Evolutionary conservation across 1,140 invertebrate genomes (phyloP).

Genomic region (Leptestheria dahalacensis): DNA sequence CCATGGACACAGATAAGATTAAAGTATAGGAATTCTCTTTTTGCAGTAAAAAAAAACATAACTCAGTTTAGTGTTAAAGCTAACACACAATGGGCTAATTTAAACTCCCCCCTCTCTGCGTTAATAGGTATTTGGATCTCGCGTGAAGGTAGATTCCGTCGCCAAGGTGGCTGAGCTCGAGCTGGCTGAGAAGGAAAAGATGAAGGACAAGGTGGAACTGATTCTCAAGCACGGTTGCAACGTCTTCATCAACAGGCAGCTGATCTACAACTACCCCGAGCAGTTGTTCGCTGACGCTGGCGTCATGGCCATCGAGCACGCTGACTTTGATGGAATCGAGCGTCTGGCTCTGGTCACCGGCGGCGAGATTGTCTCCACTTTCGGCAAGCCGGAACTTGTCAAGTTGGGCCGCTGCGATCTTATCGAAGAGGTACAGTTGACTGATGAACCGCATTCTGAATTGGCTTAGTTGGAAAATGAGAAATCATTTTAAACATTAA

Average conservation of each 20-base stretch:
- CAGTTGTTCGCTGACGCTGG: constrained; percentile 97
- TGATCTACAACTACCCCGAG: constrained; percentile 99
- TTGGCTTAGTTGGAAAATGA: too few species aligned
- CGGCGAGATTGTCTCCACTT: constrained; percentile 97
- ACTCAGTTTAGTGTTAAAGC: too few species aligned
- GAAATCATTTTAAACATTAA: too few species aligned
- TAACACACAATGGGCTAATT: too few species aligned
- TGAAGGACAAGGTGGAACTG: constrained; percentile 98
- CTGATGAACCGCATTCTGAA: too few species aligned
- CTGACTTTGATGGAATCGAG: constrained; percentile 99
- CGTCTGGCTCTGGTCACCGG: constrained; percentile 90
- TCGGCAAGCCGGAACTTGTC: constrained; percentile 80
- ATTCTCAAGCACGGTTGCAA: constrained; percentile 92
- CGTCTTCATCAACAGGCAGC: constrained; percentile 97
- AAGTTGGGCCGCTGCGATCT: constrained; percentile 87
- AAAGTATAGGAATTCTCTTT: constrained; percentile 58
- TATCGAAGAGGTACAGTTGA: constrained; percentile 78
- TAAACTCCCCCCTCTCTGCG: constrained; percentile 5
- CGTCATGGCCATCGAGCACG: constrained; percentile 99
- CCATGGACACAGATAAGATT: constrained; percentile 99
- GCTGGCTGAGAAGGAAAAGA: constrained; percentile 95
- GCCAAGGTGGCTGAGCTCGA: constrained; percentile 97
- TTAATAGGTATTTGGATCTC: constrained; percentile 74
- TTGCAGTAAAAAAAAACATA: too few species aligned
- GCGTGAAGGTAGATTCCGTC: constrained; percentile 93